Evolutionary conservation across 2,888 invertebrate species (phyloP).

Genomic region (Spilarctia lutea): DNA sequence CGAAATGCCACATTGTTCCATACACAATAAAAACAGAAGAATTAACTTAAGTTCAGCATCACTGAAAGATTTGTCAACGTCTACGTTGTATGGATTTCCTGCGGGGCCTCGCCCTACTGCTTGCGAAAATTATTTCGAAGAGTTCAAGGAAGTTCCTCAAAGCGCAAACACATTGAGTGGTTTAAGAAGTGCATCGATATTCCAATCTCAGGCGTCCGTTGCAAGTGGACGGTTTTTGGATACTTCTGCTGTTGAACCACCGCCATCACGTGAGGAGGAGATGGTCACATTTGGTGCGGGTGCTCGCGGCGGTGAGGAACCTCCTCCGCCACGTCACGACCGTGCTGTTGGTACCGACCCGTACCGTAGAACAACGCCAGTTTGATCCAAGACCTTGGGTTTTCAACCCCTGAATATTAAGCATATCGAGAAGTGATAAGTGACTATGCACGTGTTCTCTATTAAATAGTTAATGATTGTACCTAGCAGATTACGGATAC

Average conservation of each 20-base stretch:
- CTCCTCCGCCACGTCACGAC: constrained; percentile 71
- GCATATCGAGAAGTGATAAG: constrained; percentile 85
- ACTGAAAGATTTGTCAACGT: constrained; percentile 86
- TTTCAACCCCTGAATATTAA: constrained; percentile 67
- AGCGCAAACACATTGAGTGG: constrained; percentile 83
- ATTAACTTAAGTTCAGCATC: constrained; percentile 85
- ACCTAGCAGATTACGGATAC: constrained; percentile 59
- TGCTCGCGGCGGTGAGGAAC: constrained; percentile 69
- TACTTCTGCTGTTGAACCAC: constrained; percentile 88
- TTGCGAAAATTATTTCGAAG: constrained; percentile 87
- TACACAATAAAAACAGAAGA: constrained; percentile 83
- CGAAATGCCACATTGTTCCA: constrained; percentile 84
- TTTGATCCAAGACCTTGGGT: constrained; percentile 75
- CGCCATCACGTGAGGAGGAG: constrained; percentile 89
- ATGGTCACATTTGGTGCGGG: constrained; percentile 90
- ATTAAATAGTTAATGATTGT: constrained; percentile 62
- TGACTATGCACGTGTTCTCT: constrained; percentile 71
- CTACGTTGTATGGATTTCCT: constrained; percentile 88
- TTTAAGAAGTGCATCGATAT: constrained; percentile 81
- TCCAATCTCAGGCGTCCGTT: constrained; percentile 86
- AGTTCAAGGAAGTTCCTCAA: constrained; percentile 84
- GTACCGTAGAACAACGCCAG: constrained; percentile 87
- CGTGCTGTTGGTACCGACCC: constrained; percentile 85
- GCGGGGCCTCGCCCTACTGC: constrained; percentile 88
- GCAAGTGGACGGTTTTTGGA: constrained; percentile 90